Percentiles rank a stretch among this genome's conserved stretches.
Conservation (phyloP, 2,888 invertebrate species). For the Drosophila flavopinicola region DNA sequence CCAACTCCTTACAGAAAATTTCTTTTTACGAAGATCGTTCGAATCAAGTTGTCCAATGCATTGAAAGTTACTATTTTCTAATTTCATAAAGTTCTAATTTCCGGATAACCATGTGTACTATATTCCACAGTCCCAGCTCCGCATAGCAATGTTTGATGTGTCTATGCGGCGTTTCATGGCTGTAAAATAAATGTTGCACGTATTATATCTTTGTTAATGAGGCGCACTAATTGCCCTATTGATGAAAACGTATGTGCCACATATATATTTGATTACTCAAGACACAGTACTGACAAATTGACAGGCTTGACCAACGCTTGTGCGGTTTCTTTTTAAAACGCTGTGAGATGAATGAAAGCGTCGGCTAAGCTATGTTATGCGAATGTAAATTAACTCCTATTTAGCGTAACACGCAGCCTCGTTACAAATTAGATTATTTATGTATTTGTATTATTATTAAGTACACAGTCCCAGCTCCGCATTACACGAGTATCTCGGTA, state of each 20-base stretch:
- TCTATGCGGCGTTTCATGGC: conserved; percentile 81
- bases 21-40: too few species aligned
- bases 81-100: too few species aligned
- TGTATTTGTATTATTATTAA: not conserved
- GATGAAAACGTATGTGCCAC: conserved; percentile 80
- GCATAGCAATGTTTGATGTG: conserved; percentile 72
- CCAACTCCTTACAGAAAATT: too few species aligned
- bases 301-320: conserved; percentile 31
- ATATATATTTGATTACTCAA: too few species aligned
- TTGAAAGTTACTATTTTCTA: not conserved
- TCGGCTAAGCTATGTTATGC: conserved; percentile 84
- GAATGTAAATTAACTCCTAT: conserved; percentile 66
- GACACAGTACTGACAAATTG: conserved; percentile 63
- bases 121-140: conserved; percentile 83
- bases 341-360: conserved; percentile 82
- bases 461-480: not conserved
- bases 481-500: not conserved
- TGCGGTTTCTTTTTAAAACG: conserved; percentile 49
- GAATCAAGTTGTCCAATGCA: not conserved
- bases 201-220: conserved; percentile 80
- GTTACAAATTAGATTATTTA: conserved; percentile 67
- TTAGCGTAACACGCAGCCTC: conserved; percentile 84
- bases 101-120: not conserved
- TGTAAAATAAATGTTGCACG: conserved; percentile 75
- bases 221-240: conserved; percentile 39